Percentiles rank a stretch among this genome's conserved stretches.
Evolutionary conservation across 2,113 vertebrate species (phyloP).

Genomic region (Grus americana): DNA sequence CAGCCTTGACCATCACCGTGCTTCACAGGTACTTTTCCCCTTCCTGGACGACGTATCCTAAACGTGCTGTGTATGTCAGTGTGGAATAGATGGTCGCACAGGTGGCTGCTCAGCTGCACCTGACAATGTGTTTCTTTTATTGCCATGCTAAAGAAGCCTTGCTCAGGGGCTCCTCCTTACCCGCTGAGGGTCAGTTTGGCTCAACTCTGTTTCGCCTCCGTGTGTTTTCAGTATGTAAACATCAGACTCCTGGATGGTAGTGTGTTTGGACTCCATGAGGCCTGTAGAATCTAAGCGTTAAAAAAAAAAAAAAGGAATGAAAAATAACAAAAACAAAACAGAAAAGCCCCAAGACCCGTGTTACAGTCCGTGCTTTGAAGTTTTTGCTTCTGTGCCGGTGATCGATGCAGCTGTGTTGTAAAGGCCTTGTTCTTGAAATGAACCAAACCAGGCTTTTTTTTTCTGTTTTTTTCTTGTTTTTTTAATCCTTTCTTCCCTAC

Average conservation of each 20-base stretch:
- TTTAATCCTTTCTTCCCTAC: constrained; percentile 66
- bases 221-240: constrained; percentile 76
- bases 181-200: background rate
- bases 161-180: constrained; percentile 8
- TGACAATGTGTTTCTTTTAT: constrained; percentile 73
- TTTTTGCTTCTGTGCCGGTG: background rate
- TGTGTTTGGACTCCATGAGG: constrained; percentile 35
- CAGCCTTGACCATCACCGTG: background rate
- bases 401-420: background rate
- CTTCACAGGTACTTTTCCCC: background rate
- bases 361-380: constrained; percentile 7
- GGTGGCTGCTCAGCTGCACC: background rate
- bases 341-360: constrained; percentile 6
- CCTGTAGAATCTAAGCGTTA: constrained; percentile 3
- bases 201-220: background rate
- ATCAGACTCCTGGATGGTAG: constrained; percentile 76
- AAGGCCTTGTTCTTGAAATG: constrained; percentile 76
- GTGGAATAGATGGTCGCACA: background rate
- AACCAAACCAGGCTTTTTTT: constrained; percentile 65
- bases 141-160: constrained; percentile 78
- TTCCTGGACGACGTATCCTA: background rate
- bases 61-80: constrained; percentile 45
- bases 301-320: background rate
- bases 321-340: background rate
- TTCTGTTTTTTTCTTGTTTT: constrained; percentile 34